Evolutionary conservation across 1,140 invertebrate genomes (phyloP).

Genomic region (Camponotus floridanus): DNA sequence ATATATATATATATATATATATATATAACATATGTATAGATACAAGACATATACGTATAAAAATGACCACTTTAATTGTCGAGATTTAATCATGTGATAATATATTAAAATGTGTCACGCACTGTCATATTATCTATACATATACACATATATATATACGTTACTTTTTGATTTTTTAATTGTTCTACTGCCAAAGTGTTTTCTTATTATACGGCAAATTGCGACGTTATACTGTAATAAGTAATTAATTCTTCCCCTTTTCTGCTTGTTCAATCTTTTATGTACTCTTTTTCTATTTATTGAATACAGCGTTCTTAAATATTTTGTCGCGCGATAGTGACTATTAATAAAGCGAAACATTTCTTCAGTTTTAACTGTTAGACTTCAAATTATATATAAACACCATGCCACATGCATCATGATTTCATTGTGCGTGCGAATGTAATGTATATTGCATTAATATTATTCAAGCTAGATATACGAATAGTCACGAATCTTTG

Average conservation of each 20-base stretch:
- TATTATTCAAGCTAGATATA: background rate
- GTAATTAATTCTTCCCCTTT: background rate
- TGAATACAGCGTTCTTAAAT: conserved; percentile 66
- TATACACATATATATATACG: conserved; percentile 19
- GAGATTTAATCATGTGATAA: conserved; percentile 70
- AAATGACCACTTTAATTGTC: conserved; percentile 61
- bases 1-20: no score
- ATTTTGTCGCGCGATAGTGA: conserved; percentile 61
- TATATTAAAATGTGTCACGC: conserved; percentile 60
- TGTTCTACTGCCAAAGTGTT: conserved; percentile 75
- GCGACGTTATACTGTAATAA: conserved; percentile 63
- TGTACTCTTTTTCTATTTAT: conserved; percentile 65
- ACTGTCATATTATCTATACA: conserved; percentile 55
- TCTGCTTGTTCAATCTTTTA: conserved; percentile 70
- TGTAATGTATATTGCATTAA: conserved; percentile 1
- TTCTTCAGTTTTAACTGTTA: conserved; percentile 66
- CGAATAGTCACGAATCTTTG: background rate
- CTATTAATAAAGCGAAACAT: conserved; percentile 65
- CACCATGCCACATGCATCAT: background rate
- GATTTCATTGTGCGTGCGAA: conserved; percentile 16
- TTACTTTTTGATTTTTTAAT: conserved; percentile 69
- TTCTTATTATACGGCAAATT: conserved; percentile 70
- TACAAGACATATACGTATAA: conserved; percentile 52
- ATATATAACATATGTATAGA: conserved; percentile 42
- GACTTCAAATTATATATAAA: conserved; percentile 53